Evolutionary conservation across 2,113 vertebrate genomes (phyloP).

Genomic region (Lota lota): DNA sequence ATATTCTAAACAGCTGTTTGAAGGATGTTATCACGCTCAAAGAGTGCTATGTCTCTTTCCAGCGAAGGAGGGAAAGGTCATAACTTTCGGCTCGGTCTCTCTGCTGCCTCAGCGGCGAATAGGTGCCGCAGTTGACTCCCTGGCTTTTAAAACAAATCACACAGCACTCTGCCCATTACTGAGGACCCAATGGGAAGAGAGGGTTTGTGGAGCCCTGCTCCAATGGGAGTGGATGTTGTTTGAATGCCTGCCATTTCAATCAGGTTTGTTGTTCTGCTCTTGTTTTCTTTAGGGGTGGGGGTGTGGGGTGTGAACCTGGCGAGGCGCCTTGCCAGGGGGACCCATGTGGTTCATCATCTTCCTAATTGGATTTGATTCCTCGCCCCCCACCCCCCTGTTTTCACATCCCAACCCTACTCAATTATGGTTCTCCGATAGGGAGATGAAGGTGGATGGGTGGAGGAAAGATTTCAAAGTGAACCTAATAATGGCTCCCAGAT

Average conservation of each 20-base stretch:
- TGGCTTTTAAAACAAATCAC: background rate
- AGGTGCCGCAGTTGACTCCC: no score
- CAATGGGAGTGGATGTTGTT: slow-evolving; percentile 64
- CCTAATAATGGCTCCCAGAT: no score
- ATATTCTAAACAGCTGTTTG: slow-evolving; percentile 34
- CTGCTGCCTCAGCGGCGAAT: no score
- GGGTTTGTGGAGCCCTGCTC: slow-evolving; percentile 62
- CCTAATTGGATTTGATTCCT: slow-evolving; percentile 75
- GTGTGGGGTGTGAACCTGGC: slow-evolving; percentile 25
- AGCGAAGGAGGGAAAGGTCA: background rate
- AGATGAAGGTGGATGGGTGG: slow-evolving; percentile 1
- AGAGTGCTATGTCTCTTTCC: background rate
- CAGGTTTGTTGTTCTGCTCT: slow-evolving; percentile 54
- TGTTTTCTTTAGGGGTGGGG: slow-evolving; percentile 53
- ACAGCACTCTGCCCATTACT: slow-evolving; percentile 48
- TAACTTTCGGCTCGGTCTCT: no score
- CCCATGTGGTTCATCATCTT: slow-evolving; percentile 70
- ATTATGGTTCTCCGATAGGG: no score
- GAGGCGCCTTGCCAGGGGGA: slow-evolving; percentile 48
- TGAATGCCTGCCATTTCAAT: slow-evolving; percentile 74
- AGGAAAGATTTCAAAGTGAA: no score
- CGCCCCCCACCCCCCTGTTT: slow-evolving; percentile 17
- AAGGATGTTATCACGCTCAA: background rate
- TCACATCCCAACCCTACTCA: no score
- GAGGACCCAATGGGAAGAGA: slow-evolving; percentile 30